Base-by-base conservation (phyloP, 2,797 vertebrate genomes). In the Ctenochaetus hawaiiensis region DNA sequence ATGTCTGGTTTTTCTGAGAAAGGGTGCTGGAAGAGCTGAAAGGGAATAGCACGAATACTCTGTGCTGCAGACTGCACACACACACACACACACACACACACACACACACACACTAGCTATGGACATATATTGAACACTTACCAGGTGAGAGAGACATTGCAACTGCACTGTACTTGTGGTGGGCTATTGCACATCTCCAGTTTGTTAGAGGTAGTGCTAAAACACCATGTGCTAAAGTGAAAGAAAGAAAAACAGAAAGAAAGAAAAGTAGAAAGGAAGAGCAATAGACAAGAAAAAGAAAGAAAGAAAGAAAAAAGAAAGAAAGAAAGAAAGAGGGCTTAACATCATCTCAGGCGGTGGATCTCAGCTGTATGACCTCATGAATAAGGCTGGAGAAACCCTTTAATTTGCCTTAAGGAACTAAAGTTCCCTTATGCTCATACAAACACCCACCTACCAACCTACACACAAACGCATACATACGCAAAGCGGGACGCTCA, bases 301-400 rank as follows among this genome's bases (percentile, higher is more conserved):
- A 44, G 65, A 17, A 52, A 70, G 74, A 41, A 48, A 47, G 60
- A 51, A 23, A 63, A 51, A 23, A 63, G 49, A 67, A 18, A 59
- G 22, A 63, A 18, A 63, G 47, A 62, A 30, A 69, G n/a, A 56
- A 73, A 77, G 51, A 56, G 39, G 63, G 23, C 60, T 82, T 39
- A 84, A 89, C 81, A 84, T 84, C 84, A 71, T 84, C 75, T 84
- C 78, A 83, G 67, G 74, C 71, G 64, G 63, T 37, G 54, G 83
- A 91, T 91, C 92, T 91, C 85, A 92, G 79, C 80, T 23, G 87
- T 87, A 82, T 59, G 39, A 59, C 82, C 80, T 79, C 26, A 86
- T 76, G 59, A 49, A 53, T 61, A 44, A 20, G 51, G 41, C 18
- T 58, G 26, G 49, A 84, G 70, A 67, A 58, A 65, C 61, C 68